Base-by-base conservation (phyloP, 2,113 vertebrate species). In the Potamarius usumacintae region DNA sequence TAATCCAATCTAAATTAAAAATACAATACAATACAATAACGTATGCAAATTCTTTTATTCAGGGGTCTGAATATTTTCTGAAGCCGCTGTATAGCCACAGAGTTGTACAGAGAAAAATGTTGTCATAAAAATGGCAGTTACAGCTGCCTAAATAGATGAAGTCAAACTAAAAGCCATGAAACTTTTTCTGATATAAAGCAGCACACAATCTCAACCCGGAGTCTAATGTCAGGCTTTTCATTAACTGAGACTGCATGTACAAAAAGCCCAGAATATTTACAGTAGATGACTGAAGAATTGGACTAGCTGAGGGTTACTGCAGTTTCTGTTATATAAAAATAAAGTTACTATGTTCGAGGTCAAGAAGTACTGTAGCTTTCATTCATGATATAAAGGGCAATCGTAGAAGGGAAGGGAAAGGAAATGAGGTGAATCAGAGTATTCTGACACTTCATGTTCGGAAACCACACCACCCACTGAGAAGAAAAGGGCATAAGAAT, bases 171-270 rank as follows among this genome's bases (percentile, higher is more conserved):
- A 87, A 50, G 27, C 27, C 77, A 10, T 30, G 58, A 67, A 9
- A 30, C 65, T 2, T 22, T 10, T 86, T 20, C 63, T 55, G 20
- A 67, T 82, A 58, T 50, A 58, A 34, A 86, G 14, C 9, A 34
- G 11, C 30, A 86, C 52, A n/a, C 27, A 82, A 42, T 53, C 30
- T 18, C 58, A 77, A 57, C 42, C 55, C 42, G 50, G 57, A n/a
- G 55, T 27, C 55, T 85, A 77, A 77, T 67, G 57, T 30, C 85
- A 65, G 74, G 2, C 60, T 42, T 58, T 67, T 87, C 53, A 81
- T 82, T 82, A 82, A 87, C 60, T 57, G 27, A 30, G 27, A 27
- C 53, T 14, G 77, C 77, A 57, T 57, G 77, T 57, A 14, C 7
- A 79, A 79, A 57, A n/a, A 3, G 4, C 55, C 30, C 4, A 22